Percentiles rank a stretch among this genome's conserved stretches.
phyloP scores from a whole-genome alignment of 1,140 invertebrate species.

The Conus betulinus region DNA sequence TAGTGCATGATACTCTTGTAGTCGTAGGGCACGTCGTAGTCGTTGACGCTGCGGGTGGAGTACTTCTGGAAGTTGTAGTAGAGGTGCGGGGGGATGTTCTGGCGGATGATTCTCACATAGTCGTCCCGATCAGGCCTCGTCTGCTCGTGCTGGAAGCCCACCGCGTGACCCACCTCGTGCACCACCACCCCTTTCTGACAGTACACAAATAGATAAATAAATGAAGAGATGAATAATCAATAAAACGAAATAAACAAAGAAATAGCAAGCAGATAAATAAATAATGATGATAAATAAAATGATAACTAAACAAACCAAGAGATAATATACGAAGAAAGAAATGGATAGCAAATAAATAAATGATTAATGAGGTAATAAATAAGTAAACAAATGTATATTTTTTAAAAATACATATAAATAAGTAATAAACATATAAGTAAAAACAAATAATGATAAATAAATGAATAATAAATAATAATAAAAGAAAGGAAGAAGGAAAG shows the following conservation, averaged over 20 bases:
- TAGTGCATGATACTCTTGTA: slow-evolving; percentile 77
- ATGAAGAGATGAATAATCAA: too few relatives aligned
- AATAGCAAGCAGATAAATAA: too few relatives aligned
- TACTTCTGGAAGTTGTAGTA: slow-evolving; percentile 77
- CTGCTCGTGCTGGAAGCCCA: slow-evolving; percentile 81
- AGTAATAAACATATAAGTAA: neutral
- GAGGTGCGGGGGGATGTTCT: slow-evolving; percentile 80
- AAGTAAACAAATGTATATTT: neutral
- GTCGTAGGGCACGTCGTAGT: slow-evolving; percentile 77
- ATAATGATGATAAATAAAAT: too few relatives aligned
- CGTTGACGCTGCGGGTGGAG: slow-evolving; percentile 69
- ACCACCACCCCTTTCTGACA: slow-evolving; percentile 57
- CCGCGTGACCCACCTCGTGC: slow-evolving; percentile 78
- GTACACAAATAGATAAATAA: too few relatives aligned
- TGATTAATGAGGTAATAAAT: too few relatives aligned
- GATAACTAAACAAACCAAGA: too few relatives aligned
- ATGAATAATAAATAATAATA: too few relatives aligned
- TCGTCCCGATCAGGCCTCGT: slow-evolving; percentile 81
- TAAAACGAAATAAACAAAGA: too few relatives aligned
- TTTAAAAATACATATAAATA: neutral
- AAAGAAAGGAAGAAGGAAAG: too few relatives aligned
- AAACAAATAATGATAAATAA: too few relatives aligned
- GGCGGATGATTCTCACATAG: slow-evolving; percentile 80
- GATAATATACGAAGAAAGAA: too few relatives aligned
- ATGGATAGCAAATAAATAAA: too few relatives aligned